A percentile compares a stretch with the other conserved stretches of the same genome.
Conservation (phyloP, 2,888 invertebrate species). For the Eupithecia vulgata region DNA sequence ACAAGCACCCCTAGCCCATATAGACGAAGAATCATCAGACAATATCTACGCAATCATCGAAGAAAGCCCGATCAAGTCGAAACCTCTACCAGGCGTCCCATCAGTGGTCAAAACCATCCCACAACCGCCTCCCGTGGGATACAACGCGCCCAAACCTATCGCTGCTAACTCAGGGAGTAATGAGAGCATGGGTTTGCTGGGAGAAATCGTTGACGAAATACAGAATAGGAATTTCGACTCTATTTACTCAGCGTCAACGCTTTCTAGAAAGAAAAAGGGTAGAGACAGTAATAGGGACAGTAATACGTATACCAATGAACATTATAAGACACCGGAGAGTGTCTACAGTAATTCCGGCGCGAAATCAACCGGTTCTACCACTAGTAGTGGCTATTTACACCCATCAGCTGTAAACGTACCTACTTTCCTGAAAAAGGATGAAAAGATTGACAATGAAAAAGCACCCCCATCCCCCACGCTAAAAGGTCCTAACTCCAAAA, state of each 20-base stretch:
- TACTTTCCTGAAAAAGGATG: conserved; percentile 62
- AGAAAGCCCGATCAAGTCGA: conserved; percentile 86
- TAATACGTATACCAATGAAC: conserved; percentile 84
- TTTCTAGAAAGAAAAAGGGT: conserved; percentile 86
- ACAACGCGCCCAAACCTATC: conserved; percentile 75
- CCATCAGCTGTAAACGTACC: conserved; percentile 89
- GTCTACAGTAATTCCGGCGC: conserved; percentile 86
- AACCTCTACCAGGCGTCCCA: conserved; percentile 71
- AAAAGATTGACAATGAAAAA: conserved; percentile 64
- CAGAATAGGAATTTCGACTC: conserved; percentile 94
- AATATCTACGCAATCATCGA: conserved; percentile 95
- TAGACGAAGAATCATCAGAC: conserved; percentile 87
- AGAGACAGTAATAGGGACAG: conserved; percentile 64
- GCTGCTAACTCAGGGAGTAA: conserved; percentile 80
- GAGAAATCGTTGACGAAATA: conserved; percentile 94
- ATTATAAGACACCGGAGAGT: conserved; percentile 84
- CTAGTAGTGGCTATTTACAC: conserved; percentile 89
- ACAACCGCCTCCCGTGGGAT: conserved; percentile 78
- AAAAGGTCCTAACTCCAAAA: conserved; percentile 74
- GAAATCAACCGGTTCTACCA: conserved; percentile 85
- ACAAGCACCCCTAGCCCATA: conserved; percentile 85
- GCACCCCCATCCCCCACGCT: conserved; percentile 71
- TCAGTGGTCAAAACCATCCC: conserved; percentile 61
- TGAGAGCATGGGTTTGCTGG: conserved; percentile 90
- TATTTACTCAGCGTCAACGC: conserved; percentile 91